Evolutionary conservation across 2,797 vertebrate species (phyloP), one percentile per base, ranked within the genome.

Genomic region (Cyclopterus lumpus): DNA sequence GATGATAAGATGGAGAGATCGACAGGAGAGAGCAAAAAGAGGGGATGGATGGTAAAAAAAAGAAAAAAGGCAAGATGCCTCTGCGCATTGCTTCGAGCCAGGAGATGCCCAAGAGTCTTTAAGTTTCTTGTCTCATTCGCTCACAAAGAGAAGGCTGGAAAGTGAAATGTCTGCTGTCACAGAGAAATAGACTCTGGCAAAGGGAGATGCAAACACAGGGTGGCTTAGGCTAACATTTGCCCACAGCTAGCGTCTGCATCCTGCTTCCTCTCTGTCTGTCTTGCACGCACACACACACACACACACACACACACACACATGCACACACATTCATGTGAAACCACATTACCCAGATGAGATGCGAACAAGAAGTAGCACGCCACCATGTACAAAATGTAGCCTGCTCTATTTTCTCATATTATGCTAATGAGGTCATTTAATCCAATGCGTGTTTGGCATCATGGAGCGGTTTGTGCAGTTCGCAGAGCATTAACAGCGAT

Each of bases 391-490:
- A 66, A 70, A 70, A 72, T 68, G 70, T 60, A 80, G 78, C 32
- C 9, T 26, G 62, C 63, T 75, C 48, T 71, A 26, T 82, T 84
- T 84, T 85, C 66, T 83, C 64, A 76, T 62, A 83, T 68, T 8
- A 67, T 64, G 69, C 59, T 86, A 89, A 93, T 92, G 86, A 83
- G 75, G 61, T 73, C 80, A 85, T 86, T 90, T 87, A 87, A 89
- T 89, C 64, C 78, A 72, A 77, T 34, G 69, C 75, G 88, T 79
- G 77, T 92, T 84, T 81, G 84, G 73, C 89, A 77, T 78, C 69
- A 80, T 8, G 48, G 44, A 90, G 82, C 83, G 82, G 74, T 82
- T 76, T 77, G 75, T 86, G 75, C 38, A 73, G 75, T 81, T 89
- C 69, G 30, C 74, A 64, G 44, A 80, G 59, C 82, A 86, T 86